Evolutionary conservation across 2,888 invertebrate species (phyloP).

Genomic region (Caenorhabditis drosophilae): DNA sequence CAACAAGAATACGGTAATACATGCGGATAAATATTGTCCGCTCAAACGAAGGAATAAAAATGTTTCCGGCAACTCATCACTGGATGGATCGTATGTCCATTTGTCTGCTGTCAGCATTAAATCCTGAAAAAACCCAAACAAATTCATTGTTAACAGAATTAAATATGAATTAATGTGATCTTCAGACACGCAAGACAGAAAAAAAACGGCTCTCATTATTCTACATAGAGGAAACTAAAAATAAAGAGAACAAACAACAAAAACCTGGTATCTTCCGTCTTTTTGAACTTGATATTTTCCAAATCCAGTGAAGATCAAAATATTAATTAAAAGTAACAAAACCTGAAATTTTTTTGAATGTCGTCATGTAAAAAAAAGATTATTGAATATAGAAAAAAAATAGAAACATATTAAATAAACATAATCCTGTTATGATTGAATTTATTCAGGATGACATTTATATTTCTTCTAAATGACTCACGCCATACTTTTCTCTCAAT

Average conservation of each 20-base stretch:
- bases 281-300: conserved; percentile 61
- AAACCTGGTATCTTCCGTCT: conserved; percentile 44
- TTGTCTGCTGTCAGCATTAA: conserved; percentile 63
- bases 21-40: conserved; percentile 57
- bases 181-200: too few species aligned
- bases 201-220: too few species aligned
- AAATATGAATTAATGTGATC: neutral
- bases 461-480: neutral
- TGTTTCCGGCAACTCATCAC: conserved; percentile 55
- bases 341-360: conserved; percentile 37
- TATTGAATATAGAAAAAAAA: too few species aligned
- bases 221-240: too few species aligned
- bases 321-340: conserved; percentile 58
- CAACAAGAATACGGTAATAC: conserved; percentile 51
- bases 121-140: conserved; percentile 32
- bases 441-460: neutral
- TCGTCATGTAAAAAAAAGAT: neutral
- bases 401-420: too few species aligned
- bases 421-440: too few species aligned
- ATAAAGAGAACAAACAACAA: too few species aligned
- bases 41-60: conserved; percentile 57
- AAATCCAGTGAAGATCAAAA: conserved; percentile 63
- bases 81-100: conserved; percentile 53
- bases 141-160: conserved; percentile 4
- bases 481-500: neutral